Base-by-base conservation (phyloP, 2,797 vertebrate genomes). In the Taenioides sp. region DNA sequence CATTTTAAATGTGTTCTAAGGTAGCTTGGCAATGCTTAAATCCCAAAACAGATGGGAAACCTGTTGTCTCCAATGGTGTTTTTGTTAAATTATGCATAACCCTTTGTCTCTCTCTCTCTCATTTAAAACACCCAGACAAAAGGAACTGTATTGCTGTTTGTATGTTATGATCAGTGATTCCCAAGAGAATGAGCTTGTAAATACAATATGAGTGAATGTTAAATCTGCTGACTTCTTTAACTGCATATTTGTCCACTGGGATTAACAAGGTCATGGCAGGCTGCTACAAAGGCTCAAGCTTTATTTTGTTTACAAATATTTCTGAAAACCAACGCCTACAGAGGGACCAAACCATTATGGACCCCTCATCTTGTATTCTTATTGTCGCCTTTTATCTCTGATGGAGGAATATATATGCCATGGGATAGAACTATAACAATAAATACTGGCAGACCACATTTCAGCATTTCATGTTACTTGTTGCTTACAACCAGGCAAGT, bases 1-100 rank as follows among this genome's bases (percentile, higher is more conserved):
- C 64, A 37, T 77, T 73, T 75, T 74, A 74, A 84, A 79, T 65
- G 65, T 70, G 73, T 79, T 78, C 72, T 63, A 22, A 77, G 73
- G 71, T 74, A 79, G 73, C 64, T 69, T 6, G 28, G 52, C 64
- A 63, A 72, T 69, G 66, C 69, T 57, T 70, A 62, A 74, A 74
- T 73, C 61, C 49, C 27, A 66, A 76, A 84, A 70, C 73, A 71
- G 66, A 76, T 58, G 68, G 59, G 27, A 79, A 82, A 85, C 66
- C 65, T 61, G 73, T 80, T 69, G 67, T 79, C 54, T 76, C 23
- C 17, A 43, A 59, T 16, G 0, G 16, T 27, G 49, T 50, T 22
- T 81, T 60, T 78, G 43, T 70, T 79, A 62, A 79, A 76, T 83
- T 73, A 73, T 83, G 74, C 68, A 77, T 54, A 74, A 72, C 9